Evolutionary conservation across 2,113 vertebrate genomes (phyloP), one percentile per base, ranked within the genome.

Genomic region (Psittacula cyanocephala): DNA sequence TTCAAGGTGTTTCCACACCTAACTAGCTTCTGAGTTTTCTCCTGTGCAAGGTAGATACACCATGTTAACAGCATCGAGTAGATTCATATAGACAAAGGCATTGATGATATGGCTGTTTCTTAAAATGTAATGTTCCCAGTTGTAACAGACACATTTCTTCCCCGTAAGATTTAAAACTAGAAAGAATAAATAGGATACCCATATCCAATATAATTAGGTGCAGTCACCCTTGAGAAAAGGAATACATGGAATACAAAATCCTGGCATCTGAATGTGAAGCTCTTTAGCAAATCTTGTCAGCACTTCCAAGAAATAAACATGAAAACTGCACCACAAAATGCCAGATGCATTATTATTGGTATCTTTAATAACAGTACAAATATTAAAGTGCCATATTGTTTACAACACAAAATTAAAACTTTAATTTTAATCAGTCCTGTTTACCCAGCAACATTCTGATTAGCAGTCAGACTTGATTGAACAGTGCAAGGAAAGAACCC

Each of bases 361-460:
- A 65, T 37, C 74, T 94, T 83, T 82, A 94, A 80, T 91, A 93
- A 83, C 76, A 90, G 87, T 19, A 93, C 57, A 85, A 78, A 91
- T 90, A 93, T 90, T 94, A 80, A 95, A 95, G 89, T 92, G 44
- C 50, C 81, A 76, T 78, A 60, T 60, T 88, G 74, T 85, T 94
- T 93, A 91, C 78, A 95, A 90, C 46, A 90, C 87, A 91, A 62
- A 95, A 94, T 89, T 95, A 92, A 88, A 88, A 91, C 67, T 90
- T 92, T 77, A 74, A 81, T 92, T 92, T 96, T 86, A 93, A 94
- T 95, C 69, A 96, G 82, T 59, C 88, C 84, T 95, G 74, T 95
- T 95, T 88, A 96, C 72, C 79, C 92, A 94, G 76, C 72, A 93
- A 95, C 83, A 59, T 86, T 89, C 64, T 92, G 94, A 96, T 96